Percentiles rank a stretch among this genome's conserved stretches.
Conservation (phyloP, 2,797 vertebrate genomes). For the Melopsittacus undulatus region DNA sequence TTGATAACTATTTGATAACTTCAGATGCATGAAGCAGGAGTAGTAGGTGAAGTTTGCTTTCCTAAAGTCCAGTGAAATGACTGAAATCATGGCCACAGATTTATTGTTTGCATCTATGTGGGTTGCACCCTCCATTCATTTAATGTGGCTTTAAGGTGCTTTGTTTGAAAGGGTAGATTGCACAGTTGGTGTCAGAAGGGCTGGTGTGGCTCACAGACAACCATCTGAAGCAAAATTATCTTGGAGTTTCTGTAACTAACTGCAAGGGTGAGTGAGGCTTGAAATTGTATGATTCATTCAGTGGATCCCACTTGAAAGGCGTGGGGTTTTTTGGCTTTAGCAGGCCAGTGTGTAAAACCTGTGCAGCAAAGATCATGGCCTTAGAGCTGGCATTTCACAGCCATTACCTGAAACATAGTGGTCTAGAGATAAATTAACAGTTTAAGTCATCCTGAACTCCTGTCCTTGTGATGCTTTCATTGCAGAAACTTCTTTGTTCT, state of each 20-base stretch:
- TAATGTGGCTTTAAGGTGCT: not conserved
- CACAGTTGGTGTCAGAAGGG: not conserved
- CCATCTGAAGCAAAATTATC: not conserved
- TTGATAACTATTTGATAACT: not conserved
- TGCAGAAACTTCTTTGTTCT: not conserved
- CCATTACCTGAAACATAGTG: not conserved
- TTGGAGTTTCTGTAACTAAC: constrained; percentile 9
- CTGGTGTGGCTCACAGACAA: not conserved
- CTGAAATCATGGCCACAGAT: not conserved
- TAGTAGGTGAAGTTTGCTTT: not conserved
- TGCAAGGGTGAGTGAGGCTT: not conserved
- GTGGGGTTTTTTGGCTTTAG: not conserved
- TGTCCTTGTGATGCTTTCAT: not conserved
- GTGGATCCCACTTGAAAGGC: constrained; percentile 48
- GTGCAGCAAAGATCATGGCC: not conserved
- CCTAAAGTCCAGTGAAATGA: not conserved
- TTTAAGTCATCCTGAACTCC: not conserved
- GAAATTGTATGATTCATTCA: constrained; percentile 36
- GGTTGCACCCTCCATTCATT: not conserved
- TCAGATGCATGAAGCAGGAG: not conserved
- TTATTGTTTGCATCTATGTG: not conserved
- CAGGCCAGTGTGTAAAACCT: not conserved
- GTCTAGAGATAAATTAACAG: constrained; percentile 1
- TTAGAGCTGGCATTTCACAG: not conserved
- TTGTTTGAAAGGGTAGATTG: not conserved